These are phyloP conservation scores for Neodiprion virginianus DNA, from an alignment of 1,140 invertebrate genomes.

Conservation along the genomic window DNA sequence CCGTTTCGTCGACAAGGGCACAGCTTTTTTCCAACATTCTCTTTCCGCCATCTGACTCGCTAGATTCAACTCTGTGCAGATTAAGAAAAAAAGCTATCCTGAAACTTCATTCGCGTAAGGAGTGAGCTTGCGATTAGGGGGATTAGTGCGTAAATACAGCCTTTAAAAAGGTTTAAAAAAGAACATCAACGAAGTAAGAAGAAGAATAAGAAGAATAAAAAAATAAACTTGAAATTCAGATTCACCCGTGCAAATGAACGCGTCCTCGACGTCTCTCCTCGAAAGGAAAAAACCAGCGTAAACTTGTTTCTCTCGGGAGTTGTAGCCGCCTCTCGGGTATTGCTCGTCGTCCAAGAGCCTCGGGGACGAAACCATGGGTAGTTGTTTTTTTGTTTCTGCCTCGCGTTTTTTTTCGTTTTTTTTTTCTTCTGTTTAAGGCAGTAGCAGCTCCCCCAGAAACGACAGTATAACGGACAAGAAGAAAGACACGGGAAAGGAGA, in stretches of 20 bases:
- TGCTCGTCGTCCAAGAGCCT: background rate
- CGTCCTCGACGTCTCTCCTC: no score
- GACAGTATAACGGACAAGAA: background rate
- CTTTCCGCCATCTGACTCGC: background rate
- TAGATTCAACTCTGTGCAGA: background rate
- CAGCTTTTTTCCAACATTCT: background rate
- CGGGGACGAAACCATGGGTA: background rate
- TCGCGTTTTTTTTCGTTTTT: slow-evolving; percentile 14
- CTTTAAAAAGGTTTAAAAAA: no score
- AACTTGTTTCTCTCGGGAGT: background rate
- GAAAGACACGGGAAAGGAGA: slow-evolving; percentile 17
- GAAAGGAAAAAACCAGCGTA: background rate
- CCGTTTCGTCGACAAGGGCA: background rate
- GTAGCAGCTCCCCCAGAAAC: slow-evolving; percentile 24
- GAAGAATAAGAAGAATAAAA: background rate
- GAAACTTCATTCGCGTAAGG: background rate
- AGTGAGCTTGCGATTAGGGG: background rate
- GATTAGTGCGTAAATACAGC: background rate
- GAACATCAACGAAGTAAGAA: no score
- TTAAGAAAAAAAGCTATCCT: background rate
- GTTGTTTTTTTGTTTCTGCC: slow-evolving; percentile 20
- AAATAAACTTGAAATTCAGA: background rate
- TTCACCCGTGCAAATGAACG: background rate
- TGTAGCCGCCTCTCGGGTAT: background rate
- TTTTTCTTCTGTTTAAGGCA: slow-evolving; percentile 22